A percentile compares a stretch with the other conserved stretches of the same genome.
Evolutionary conservation across 2,797 vertebrate species (phyloP).

Genomic region (Spheniscus humboldti): DNA sequence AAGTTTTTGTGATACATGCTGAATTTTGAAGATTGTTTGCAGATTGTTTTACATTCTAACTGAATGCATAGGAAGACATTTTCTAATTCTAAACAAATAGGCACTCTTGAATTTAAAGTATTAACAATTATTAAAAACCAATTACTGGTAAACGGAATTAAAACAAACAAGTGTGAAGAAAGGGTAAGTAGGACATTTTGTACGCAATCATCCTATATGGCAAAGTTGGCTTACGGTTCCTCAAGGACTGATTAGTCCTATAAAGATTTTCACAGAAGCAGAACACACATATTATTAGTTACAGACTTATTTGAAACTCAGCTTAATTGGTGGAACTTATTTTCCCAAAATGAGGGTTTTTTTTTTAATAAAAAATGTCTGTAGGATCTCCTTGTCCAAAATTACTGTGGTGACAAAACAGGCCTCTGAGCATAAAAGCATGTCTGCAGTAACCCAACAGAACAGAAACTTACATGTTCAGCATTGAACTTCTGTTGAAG

Average conservation of each 20-base stretch:
- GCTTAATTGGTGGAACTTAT: background rate
- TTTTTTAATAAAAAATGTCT: background rate
- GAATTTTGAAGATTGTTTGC: background rate
- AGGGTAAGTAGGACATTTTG: background rate
- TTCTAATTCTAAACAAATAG: background rate
- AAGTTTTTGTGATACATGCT: background rate
- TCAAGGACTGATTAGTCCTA: background rate
- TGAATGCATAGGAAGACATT: background rate
- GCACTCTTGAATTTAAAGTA: background rate
- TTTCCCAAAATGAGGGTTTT: background rate
- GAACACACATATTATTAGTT: background rate
- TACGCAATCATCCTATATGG: background rate
- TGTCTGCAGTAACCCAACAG: background rate
- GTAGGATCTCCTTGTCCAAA: background rate
- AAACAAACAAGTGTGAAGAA: background rate
- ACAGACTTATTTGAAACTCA: conserved; percentile 9
- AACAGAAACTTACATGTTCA: background rate
- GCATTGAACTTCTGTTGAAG: background rate
- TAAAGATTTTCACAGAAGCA: background rate
- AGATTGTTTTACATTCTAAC: background rate
- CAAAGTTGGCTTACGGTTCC: background rate
- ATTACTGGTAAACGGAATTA: background rate
- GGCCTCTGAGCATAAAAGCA: background rate
- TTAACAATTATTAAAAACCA: background rate
- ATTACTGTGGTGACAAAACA: background rate